phyloP scores from a whole-genome alignment of 2,797 vertebrate species.

The Cuculus canorus region DNA sequence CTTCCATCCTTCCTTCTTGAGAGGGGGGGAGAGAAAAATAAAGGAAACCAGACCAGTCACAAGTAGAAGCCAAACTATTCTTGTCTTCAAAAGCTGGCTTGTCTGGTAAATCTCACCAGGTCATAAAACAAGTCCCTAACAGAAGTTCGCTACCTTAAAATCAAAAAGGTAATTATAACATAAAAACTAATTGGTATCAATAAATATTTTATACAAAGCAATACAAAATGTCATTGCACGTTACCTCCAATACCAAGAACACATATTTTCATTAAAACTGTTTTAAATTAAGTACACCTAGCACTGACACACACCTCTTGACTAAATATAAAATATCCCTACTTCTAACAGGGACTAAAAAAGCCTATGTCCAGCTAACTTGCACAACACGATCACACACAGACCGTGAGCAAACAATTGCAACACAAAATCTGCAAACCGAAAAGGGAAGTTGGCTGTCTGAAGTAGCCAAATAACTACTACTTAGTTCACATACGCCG shows the following conservation, averaged over 20 bases:
- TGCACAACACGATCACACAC: neutral
- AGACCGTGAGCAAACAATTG: neutral
- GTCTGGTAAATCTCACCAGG: neutral
- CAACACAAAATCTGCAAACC: neutral
- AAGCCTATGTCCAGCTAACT: neutral
- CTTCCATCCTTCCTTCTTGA: conserved; percentile 49
- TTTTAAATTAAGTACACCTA: neutral
- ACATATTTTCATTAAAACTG: neutral
- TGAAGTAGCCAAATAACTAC: neutral
- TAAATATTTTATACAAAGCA: neutral
- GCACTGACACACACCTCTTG: no score
- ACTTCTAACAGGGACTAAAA: neutral
- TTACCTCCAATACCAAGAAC: neutral
- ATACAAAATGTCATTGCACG: neutral
- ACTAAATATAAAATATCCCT: neutral
- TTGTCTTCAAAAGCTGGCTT: neutral
- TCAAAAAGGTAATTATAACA: neutral
- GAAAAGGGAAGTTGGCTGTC: neutral
- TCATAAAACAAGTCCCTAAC: neutral
- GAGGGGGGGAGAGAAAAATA: neutral
- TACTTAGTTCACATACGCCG: neutral
- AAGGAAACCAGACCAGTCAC: neutral
- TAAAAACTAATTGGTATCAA: neutral
- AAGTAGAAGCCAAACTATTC: neutral
- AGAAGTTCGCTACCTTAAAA: neutral